Evolutionary conservation across 2,888 invertebrate species (phyloP).

Genomic region (Cheiracanthium punctorium): DNA sequence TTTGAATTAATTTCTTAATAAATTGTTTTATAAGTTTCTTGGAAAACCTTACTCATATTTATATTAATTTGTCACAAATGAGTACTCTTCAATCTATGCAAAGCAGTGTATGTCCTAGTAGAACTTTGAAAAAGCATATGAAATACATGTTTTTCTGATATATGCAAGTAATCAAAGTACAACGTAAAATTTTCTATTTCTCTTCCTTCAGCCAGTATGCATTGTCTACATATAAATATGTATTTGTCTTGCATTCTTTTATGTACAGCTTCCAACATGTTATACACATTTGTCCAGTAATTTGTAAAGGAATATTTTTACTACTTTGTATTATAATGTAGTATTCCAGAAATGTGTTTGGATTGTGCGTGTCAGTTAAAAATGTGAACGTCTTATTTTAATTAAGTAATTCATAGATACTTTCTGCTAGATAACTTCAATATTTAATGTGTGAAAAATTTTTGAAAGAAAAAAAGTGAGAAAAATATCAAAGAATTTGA

Average conservation of each 20-base stretch:
- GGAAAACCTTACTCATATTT: too few relatives aligned
- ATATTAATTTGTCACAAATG: too few relatives aligned
- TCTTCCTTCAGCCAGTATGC: constrained; percentile 61
- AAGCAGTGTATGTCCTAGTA: neutral
- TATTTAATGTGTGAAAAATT: constrained; percentile 7
- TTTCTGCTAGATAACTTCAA: neutral
- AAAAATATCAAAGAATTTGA: neutral
- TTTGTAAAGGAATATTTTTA: constrained; percentile 32
- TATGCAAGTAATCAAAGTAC: constrained; percentile 56
- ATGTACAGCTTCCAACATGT: constrained; percentile 53
- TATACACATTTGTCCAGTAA: constrained; percentile 15
- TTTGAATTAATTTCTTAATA: too few relatives aligned
- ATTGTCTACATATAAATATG: constrained; percentile 33
- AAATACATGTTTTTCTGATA: neutral
- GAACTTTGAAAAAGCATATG: neutral
- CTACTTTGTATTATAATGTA: constrained; percentile 22
- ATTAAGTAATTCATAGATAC: neutral
- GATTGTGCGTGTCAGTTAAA: constrained; percentile 17
- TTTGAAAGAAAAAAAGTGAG: constrained; percentile 29
- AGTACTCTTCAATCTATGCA: neutral
- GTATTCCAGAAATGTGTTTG: constrained; percentile 22
- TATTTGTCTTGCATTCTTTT: constrained; percentile 42
- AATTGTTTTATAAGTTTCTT: too few relatives aligned
- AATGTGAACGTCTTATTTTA: constrained; percentile 8
- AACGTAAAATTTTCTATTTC: constrained; percentile 1